These are phyloP conservation scores for Pocillopora damicornis DNA, from an alignment of 64 coral and sea anemone species.

Conservation along the genomic window DNA sequence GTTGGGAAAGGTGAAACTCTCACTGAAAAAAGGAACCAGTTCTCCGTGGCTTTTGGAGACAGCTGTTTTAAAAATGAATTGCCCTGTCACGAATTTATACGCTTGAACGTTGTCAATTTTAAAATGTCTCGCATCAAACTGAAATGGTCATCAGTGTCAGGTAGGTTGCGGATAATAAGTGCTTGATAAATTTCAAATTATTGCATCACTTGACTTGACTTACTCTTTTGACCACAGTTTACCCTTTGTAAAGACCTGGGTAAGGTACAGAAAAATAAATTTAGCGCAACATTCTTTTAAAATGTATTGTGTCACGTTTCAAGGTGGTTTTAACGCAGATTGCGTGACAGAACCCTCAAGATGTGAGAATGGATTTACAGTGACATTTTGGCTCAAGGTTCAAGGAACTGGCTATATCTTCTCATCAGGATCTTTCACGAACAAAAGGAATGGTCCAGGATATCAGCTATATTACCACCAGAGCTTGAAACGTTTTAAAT, in stretches of 20 bases:
- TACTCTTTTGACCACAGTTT: background rate
- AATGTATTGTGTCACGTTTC: background rate
- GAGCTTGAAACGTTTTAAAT: constrained; percentile 45
- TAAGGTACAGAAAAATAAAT: background rate
- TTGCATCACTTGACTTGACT: background rate
- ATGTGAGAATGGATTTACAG: constrained; percentile 40
- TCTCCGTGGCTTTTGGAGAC: too few relatives aligned
- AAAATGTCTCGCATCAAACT: too few relatives aligned
- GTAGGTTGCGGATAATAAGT: too few relatives aligned
- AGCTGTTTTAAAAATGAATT: too few relatives aligned
- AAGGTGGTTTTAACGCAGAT: constrained; percentile 69
- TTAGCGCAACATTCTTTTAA: background rate
- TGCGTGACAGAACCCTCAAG: constrained; percentile 56
- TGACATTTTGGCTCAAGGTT: constrained; percentile 60
- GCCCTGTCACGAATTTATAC: too few relatives aligned
- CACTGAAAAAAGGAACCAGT: too few relatives aligned
- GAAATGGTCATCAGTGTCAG: too few relatives aligned
- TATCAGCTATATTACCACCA: constrained; percentile 51
- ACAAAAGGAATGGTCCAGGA: constrained; percentile 53
- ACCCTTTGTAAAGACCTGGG: background rate
- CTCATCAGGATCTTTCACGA: constrained; percentile 60
- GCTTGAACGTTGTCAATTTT: too few relatives aligned
- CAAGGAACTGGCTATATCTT: constrained; percentile 47
- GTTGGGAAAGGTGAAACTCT: too few relatives aligned
- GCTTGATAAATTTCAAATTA: too few relatives aligned